These are phyloP conservation scores for human DNA, from an alignment of 2,113 vertebrate species.

Conservation along the genomic window DNA sequence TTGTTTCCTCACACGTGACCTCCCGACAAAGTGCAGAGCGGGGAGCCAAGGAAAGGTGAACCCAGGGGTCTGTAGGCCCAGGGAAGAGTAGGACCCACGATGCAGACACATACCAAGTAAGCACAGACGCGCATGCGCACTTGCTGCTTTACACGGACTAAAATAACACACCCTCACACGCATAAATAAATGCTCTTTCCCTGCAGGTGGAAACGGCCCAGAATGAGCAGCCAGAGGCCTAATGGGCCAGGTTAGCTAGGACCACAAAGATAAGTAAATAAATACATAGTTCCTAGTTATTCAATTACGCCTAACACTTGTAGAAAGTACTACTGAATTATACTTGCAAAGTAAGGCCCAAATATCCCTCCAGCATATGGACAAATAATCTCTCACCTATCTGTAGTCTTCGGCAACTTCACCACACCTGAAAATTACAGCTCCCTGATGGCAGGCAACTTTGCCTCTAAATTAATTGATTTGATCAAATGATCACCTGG, in stretches of 20 bases:
- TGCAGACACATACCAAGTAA: not conserved
- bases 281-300: not conserved
- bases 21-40: constrained; percentile 77
- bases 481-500: not conserved
- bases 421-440: not conserved
- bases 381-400: not conserved
- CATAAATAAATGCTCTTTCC: not conserved
- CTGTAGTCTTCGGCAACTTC: not conserved
- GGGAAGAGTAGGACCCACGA: not conserved
- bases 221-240: not conserved
- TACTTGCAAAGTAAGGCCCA: not conserved
- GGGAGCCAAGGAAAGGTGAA: constrained; percentile 74
- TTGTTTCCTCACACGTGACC: constrained; percentile 84
- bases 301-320: not conserved
- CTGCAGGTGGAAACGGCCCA: not conserved
- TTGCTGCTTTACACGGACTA: not conserved
- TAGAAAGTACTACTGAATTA: not conserved
- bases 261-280: not conserved
- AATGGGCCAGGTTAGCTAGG: not conserved
- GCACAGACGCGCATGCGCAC: not conserved
- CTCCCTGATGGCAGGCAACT: not conserved
- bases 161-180: not conserved
- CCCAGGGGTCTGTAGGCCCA: constrained; percentile 35
- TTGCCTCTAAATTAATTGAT: not conserved
- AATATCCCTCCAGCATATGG: not conserved